A percentile compares a stretch with the other conserved stretches of the same genome.
Evolutionary conservation across 1,140 invertebrate species (phyloP).

Genomic region (Rhyzopertha dominica): DNA sequence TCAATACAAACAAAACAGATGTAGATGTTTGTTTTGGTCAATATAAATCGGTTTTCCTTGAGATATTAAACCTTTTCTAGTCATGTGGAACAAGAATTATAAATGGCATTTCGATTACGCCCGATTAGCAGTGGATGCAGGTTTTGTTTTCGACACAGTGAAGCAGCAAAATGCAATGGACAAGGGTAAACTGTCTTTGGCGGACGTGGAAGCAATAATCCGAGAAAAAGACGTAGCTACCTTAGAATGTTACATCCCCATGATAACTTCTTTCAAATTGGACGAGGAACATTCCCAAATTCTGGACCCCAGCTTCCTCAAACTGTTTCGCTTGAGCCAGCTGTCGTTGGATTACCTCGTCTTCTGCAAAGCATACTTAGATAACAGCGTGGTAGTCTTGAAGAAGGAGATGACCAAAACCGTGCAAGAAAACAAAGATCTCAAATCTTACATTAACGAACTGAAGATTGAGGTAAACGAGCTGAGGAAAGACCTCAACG

Average conservation of each 20-base stretch:
- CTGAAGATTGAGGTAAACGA: conserved; percentile 20
- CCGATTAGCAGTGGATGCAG: conserved; percentile 60
- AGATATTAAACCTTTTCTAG: too few species aligned
- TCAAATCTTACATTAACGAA: conserved; percentile 25
- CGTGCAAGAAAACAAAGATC: conserved; percentile 37
- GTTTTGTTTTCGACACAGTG: conserved; percentile 60
- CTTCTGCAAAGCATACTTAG: conserved; percentile 64
- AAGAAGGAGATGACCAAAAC: conserved; percentile 55
- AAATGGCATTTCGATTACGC: conserved; percentile 59
- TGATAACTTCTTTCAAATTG: conserved; percentile 34
- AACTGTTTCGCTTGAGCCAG: conserved; percentile 62
- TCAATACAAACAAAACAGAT: too few species aligned
- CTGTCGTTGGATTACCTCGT: conserved; percentile 65
- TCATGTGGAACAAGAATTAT: conserved; percentile 29
- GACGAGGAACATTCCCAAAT: conserved; percentile 47
- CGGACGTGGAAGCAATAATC: conserved; percentile 59
- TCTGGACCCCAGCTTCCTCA: conserved; percentile 61
- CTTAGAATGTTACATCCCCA: conserved; percentile 56
- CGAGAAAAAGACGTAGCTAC: conserved; percentile 58
- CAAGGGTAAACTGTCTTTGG: conserved; percentile 59
- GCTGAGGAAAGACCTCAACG: conserved; percentile 6
- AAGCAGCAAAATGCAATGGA: conserved; percentile 54
- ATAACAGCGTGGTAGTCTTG: conserved; percentile 58
- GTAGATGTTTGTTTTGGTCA: too few species aligned
- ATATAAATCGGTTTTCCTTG: too few species aligned